Percentiles rank a stretch among this genome's conserved stretches.
Evolutionary conservation across 2,797 vertebrate species (phyloP).

Genomic region (Phaenicophaeus curvirostris): DNA sequence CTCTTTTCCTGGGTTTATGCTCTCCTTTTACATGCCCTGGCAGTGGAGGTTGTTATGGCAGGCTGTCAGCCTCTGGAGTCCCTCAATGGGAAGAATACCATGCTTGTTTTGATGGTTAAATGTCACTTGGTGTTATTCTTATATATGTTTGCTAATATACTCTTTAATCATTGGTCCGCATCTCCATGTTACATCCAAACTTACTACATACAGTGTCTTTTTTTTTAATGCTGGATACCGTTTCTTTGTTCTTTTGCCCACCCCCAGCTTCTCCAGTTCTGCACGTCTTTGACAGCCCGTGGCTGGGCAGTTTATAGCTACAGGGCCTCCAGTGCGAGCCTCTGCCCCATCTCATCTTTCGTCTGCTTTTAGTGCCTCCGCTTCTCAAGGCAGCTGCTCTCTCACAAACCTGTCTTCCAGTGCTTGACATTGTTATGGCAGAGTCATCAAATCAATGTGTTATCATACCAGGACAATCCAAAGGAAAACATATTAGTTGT

Average conservation of each 20-base stretch:
- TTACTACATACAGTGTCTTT: rapidly evolving
- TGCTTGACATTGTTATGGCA: rapidly evolving
- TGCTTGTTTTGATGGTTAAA: rapidly evolving
- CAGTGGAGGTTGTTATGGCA: background rate
- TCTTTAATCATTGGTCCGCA: background rate
- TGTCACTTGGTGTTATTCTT: background rate
- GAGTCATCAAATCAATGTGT: background rate
- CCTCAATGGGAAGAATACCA: rapidly evolving
- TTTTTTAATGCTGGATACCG: too few species aligned
- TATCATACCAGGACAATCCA: background rate
- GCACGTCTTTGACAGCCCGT: background rate
- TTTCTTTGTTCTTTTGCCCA: background rate
- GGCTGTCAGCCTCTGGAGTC: background rate
- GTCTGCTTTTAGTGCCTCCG: background rate
- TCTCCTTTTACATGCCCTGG: background rate
- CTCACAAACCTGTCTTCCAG: background rate
- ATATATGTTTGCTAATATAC: background rate
- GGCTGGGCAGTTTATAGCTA: background rate
- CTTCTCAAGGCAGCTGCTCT: background rate
- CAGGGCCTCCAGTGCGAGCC: background rate
- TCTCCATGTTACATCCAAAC: background rate
- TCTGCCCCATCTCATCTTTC: background rate
- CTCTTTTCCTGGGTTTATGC: background rate
- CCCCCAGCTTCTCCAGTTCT: background rate
- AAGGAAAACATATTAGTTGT: background rate